Conservation (phyloP, 2,113 vertebrate genomes). For the Clarias gariepinus region DNA sequence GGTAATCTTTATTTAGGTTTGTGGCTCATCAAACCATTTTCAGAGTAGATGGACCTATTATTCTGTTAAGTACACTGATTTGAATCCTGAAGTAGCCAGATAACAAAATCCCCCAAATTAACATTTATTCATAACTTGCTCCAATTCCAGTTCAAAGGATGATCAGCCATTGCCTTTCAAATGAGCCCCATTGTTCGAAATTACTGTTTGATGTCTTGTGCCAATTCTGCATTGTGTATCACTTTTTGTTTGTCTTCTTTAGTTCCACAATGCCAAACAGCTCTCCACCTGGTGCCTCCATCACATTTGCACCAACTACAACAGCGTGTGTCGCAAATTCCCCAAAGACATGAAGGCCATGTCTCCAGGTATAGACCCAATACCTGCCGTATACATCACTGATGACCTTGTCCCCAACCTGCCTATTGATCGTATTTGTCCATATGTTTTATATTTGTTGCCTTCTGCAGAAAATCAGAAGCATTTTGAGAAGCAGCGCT, state of each 20-base stretch:
- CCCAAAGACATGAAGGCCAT: conserved; percentile 89
- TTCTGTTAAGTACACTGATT: conserved; percentile 15
- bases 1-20: conserved; percentile 63
- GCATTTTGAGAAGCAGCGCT: conserved; percentile 86
- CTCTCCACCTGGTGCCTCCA: conserved; percentile 87
- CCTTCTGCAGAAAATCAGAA: conserved; percentile 76
- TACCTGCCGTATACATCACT: not conserved
- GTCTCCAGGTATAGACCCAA: conserved; percentile 75
- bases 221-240: conserved; percentile 19
- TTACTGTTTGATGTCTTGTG: conserved; percentile 34
- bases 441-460: not conserved
- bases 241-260: conserved; percentile 37
- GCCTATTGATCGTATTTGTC: not conserved
- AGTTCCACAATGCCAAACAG: conserved; percentile 88
- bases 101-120: conserved; percentile 34
- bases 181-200: conserved; percentile 42
- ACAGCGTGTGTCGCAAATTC: conserved; percentile 87
- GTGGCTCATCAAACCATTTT: conserved; percentile 8
- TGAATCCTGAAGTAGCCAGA: conserved; percentile 28
- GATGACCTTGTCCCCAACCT: not conserved
- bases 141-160: conserved; percentile 46
- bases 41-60: conserved; percentile 19
- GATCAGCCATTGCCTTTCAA: conserved; percentile 43
- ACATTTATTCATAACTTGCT: conserved; percentile 37
- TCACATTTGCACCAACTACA: conserved; percentile 91